These are phyloP conservation scores for Frankliniella fusca DNA, from an alignment of 2,888 invertebrate species.

Conservation along the genomic window DNA sequence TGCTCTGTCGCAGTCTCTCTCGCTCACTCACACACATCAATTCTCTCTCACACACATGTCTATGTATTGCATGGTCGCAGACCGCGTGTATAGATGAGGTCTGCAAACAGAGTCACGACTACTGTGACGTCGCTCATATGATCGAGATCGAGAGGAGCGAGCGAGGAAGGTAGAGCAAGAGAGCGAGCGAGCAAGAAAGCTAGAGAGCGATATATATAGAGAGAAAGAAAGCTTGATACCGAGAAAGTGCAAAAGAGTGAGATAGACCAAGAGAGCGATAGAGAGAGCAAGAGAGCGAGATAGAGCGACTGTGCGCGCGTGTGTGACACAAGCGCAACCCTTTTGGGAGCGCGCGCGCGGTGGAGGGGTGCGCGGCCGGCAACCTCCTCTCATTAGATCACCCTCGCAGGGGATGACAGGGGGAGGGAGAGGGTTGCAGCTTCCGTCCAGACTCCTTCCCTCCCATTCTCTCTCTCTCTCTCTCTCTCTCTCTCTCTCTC, in stretches of 20 bases:
- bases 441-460: neutral
- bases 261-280: neutral
- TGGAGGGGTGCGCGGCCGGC: neutral
- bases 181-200: neutral
- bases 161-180: neutral
- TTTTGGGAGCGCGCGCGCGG: neutral
- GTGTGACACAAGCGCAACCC: neutral
- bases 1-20: neutral
- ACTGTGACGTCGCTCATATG: no score
- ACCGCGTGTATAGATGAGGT: no score
- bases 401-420: neutral
- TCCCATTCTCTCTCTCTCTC: neutral
- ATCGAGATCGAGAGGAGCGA: neutral
- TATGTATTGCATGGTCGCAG: no score
- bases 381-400: neutral
- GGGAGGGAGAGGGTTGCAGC: neutral
- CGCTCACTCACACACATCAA: no score
- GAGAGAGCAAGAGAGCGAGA: neutral
- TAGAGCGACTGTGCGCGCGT: neutral
- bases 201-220: no score
- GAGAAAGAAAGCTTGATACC: no score
- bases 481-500: constrained; percentile 12
- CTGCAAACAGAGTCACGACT: no score
- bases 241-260: neutral
- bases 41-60: no score